Evolutionary conservation across 2,888 invertebrate species (phyloP).

Genomic region (Theristus sp.): DNA sequence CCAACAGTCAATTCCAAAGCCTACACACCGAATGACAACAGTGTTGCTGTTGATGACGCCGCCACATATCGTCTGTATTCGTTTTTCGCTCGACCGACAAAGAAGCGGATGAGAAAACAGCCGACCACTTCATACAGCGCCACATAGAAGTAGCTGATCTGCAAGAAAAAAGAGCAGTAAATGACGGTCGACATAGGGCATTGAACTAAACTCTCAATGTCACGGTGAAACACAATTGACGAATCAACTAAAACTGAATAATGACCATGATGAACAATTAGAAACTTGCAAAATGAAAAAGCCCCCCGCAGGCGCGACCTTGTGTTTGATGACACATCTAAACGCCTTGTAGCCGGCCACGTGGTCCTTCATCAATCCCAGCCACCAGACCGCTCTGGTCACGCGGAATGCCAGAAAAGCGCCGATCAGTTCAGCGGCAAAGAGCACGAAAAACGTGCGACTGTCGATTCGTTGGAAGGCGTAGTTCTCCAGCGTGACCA

Average conservation of each 20-base stretch:
- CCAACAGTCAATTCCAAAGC: not conserved
- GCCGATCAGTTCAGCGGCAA: conserved; percentile 1
- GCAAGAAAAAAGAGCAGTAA: not conserved
- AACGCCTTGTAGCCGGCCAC: conserved; percentile 10
- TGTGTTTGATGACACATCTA: conserved; percentile 17
- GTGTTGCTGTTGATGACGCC: conserved; percentile 13
- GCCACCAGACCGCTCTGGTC: conserved; percentile 20
- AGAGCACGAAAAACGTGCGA: not conserved
- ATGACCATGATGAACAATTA: no score
- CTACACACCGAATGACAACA: conserved; percentile 14
- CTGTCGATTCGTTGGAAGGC: conserved; percentile 8
- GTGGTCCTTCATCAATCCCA: conserved; percentile 15
- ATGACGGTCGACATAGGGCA: no score
- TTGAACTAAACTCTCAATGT: no score
- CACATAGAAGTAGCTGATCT: not conserved
- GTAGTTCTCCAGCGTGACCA: conserved; percentile 15
- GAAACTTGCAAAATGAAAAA: no score
- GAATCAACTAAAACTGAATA: no score
- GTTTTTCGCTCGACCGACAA: conserved; percentile 10
- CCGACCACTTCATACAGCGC: conserved; percentile 14
- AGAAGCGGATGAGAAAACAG: conserved; percentile 13
- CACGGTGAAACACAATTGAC: no score
- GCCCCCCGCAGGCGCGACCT: conserved; percentile 12
- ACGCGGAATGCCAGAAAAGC: conserved; percentile 16
- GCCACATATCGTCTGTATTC: conserved; percentile 10